These are phyloP conservation scores for Myopa testacea DNA, from an alignment of 2,888 invertebrate species.

Conservation along the genomic window DNA sequence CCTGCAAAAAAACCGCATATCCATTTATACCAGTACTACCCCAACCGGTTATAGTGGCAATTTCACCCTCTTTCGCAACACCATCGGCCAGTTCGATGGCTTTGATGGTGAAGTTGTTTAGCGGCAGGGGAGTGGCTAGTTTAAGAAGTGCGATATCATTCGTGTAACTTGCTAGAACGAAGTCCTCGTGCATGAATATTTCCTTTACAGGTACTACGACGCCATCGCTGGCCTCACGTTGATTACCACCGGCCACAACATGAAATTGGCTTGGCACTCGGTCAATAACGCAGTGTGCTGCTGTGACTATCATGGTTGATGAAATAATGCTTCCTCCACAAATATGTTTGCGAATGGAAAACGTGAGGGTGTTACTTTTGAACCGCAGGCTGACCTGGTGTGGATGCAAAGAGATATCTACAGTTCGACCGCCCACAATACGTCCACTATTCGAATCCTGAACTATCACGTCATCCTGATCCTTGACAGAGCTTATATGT, in stretches of 20 bases:
- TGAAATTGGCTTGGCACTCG: conserved; percentile 49
- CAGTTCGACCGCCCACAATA: conserved; percentile 58
- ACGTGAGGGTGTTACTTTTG: conserved; percentile 48
- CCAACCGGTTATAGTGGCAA: conserved; percentile 57
- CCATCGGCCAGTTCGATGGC: conserved; percentile 47
- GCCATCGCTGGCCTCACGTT: conserved; percentile 68
- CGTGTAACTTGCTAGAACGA: conserved; percentile 58
- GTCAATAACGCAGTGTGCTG: conserved; percentile 66
- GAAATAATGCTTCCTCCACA: conserved; percentile 69
- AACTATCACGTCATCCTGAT: not conserved
- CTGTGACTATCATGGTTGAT: conserved; percentile 64
- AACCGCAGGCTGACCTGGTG: conserved; percentile 55
- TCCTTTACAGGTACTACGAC: conserved; percentile 69
- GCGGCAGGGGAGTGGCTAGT: conserved; percentile 49
- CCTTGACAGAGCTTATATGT: not conserved
- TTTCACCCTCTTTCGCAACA: conserved; percentile 39
- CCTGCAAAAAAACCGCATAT: conserved; percentile 52
- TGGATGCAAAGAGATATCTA: conserved; percentile 53
- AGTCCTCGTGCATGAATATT: conserved; percentile 70
- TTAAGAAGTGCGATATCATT: conserved; percentile 65
- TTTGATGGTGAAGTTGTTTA: conserved; percentile 49
- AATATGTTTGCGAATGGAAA: conserved; percentile 54
- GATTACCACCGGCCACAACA: conserved; percentile 72
- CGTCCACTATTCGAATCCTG: conserved; percentile 45
- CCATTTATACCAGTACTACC: conserved; percentile 63